Evolutionary conservation across 2,888 invertebrate species (phyloP).

Genomic region (Podotricha telesiphe): DNA sequence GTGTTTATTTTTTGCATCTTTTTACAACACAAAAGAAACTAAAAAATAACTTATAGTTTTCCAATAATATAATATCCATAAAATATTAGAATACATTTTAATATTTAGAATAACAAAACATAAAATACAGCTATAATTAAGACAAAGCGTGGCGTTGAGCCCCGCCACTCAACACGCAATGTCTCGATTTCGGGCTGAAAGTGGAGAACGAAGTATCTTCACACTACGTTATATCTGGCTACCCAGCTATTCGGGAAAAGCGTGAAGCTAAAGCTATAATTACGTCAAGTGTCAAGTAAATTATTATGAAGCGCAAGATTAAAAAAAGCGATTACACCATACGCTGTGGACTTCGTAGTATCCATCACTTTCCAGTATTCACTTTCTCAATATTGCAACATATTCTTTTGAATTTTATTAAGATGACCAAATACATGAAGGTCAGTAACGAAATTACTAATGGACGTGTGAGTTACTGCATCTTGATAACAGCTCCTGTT

Average conservation of each 20-base stretch:
- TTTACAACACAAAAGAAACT: too few species aligned
- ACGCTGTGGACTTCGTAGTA: constrained; percentile 30
- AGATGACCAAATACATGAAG: constrained; percentile 25
- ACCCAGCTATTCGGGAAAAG: too few species aligned
- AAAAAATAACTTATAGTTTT: too few species aligned
- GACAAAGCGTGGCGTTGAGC: too few species aligned
- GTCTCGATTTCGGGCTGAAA: too few species aligned
- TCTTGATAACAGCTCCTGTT: constrained; percentile 9
- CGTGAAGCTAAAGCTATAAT: not conserved
- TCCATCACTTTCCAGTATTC: constrained; percentile 35
- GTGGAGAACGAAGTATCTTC: too few species aligned
- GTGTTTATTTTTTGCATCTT: not conserved
- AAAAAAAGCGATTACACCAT: constrained; percentile 7
- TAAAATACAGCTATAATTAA: too few species aligned
- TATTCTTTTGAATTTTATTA: constrained; percentile 24
- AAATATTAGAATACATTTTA: not conserved
- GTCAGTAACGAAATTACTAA: constrained; percentile 23
- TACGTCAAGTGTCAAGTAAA: not conserved
- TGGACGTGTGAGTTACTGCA: not conserved
- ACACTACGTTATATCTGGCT: too few species aligned
- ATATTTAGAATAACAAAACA: not conserved
- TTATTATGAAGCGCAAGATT: not conserved
- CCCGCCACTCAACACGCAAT: too few species aligned
- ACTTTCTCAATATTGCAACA: constrained; percentile 27
- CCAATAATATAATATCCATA: too few species aligned